Conservation (phyloP, 2,888 invertebrate species). For the Steinernema hermaphroditum region DNA sequence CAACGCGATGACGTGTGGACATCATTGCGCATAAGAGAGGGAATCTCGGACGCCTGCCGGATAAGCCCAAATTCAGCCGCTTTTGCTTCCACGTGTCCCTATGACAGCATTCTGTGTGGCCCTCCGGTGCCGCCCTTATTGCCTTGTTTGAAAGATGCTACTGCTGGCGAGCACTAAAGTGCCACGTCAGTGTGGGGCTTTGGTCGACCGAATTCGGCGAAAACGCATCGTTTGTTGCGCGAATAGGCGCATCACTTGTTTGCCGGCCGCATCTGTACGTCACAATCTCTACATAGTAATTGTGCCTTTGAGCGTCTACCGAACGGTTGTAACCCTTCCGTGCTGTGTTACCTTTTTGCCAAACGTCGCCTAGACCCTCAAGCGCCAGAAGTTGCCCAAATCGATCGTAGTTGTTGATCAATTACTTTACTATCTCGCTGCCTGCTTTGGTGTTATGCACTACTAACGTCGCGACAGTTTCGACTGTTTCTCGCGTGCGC, state of each 20-base stretch:
- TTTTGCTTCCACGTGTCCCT: not conserved
- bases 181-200: constrained; percentile 25
- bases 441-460: not conserved
- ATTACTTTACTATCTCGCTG: constrained; percentile 1
- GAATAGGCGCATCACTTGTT: not conserved
- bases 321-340: not conserved
- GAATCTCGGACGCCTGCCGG: not conserved
- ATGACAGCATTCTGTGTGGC: not conserved
- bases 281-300: no score
- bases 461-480: constrained; percentile 2
- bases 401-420: constrained; percentile 28
- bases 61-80: no score
- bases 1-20: constrained; percentile 9
- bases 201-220: constrained; percentile 15
- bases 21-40: not conserved
- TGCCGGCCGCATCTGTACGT: not conserved
- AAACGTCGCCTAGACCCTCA: not conserved
- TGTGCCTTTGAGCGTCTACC: no score
- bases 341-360: not conserved
- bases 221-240: constrained; percentile 25
- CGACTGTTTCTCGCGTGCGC: not conserved
- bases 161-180: no score
- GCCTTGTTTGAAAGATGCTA: not conserved
- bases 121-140: not conserved
- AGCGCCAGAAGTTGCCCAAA: not conserved